Base-by-base conservation (phyloP, 2,797 vertebrate species). In the Typhlichthys eigenmanni region DNA sequence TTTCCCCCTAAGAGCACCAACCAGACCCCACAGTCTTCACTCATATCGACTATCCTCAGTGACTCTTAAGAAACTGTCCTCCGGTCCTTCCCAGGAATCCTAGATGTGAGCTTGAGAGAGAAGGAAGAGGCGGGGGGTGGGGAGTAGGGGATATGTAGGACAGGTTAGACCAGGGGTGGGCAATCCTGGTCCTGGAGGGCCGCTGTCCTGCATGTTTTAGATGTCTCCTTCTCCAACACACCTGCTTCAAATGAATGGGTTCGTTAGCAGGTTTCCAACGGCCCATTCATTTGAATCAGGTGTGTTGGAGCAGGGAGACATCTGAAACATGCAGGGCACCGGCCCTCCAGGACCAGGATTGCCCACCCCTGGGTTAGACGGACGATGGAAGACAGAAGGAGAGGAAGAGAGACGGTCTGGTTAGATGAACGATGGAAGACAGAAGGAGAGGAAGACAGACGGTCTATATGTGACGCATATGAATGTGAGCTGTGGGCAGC, bases 1-100 rank as follows among this genome's bases (percentile, higher is more conserved):
- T 92, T 91, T 90, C 91, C 92, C 92, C 92, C 92, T 91, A 88
- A 90, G 90, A 91, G 91, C 89, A 86, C 85, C 75, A 80, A 86
- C 85, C 72, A 89, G 88, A 78, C 83, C 86, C 81, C 4, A 84
- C 83, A 79, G 71, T 85, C 79, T 72, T 59, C 56, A 63, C 62
- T 83, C 72, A 63, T 57, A 57, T 34, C 66, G 29, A 66, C 34
- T 55, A 57, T 58, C 58, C 64, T 63, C 51, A 58, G 63, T 65
- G 70, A 47, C 64, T 58, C n/a, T 74, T 11, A 50, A 60, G 14
- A 48, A 29, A 56, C 77, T 71, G 73, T 85, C 72, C 75, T 72
- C 10, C 56, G 74, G 74, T 43, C 60, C 76, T 70, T 50, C 61
- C 3, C 34, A 61, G 32, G 64, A 60, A 17, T 75, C 70, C 74